A percentile compares a stretch with the other conserved stretches of the same genome.
phyloP scores from a whole-genome alignment of 2,888 invertebrate species.

The Ectemnius cavifrons region DNA sequence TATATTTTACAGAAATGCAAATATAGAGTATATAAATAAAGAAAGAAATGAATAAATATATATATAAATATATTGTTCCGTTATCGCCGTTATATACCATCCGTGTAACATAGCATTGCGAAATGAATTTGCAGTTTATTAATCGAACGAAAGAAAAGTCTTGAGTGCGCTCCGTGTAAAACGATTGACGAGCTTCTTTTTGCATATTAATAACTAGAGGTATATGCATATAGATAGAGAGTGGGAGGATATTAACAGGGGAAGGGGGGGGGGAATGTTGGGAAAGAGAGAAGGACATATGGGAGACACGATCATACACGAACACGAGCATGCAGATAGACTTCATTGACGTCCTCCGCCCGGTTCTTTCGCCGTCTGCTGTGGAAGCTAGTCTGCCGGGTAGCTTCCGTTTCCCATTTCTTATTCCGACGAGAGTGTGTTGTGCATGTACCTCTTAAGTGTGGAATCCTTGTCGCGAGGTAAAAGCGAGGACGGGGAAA shows the following conservation, averaged over 20 bases:
- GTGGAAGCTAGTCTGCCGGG: constrained; percentile 34
- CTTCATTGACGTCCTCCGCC: constrained; percentile 29
- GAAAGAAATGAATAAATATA: constrained; percentile 38
- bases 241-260: not conserved
- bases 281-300: not conserved
- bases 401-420: constrained; percentile 36
- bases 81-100: constrained; percentile 68
- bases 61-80: constrained; percentile 68
- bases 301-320: not conserved
- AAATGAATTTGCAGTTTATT: constrained; percentile 61
- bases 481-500: constrained; percentile 15
- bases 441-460: constrained; percentile 28
- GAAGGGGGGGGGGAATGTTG: not conserved
- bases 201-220: constrained; percentile 28
- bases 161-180: constrained; percentile 44
- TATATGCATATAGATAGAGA: too few relatives aligned
- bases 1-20: constrained; percentile 74
- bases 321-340: constrained; percentile 8
- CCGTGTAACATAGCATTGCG: constrained; percentile 66
- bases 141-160: constrained; percentile 45
- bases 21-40: constrained; percentile 66
- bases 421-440: constrained; percentile 40
- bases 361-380: constrained; percentile 42
- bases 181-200: constrained; percentile 49
- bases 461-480: constrained; percentile 43